Percentiles rank a stretch among this genome's conserved stretches.
phyloP scores from a whole-genome alignment of 1,140 invertebrate species.

The Dendrolimus punctatus region DNA sequence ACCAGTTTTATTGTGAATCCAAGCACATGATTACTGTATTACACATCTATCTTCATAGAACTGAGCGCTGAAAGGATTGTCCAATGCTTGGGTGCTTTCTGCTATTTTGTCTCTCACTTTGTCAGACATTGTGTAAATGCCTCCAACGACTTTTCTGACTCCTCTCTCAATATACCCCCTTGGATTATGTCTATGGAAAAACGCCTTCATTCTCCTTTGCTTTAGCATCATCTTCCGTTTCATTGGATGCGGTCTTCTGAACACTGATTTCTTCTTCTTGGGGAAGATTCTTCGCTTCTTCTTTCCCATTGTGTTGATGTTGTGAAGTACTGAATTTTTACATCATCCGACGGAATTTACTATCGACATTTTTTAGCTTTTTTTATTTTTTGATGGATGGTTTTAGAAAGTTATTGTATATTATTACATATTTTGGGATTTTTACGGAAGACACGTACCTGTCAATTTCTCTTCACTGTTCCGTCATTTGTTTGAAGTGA shows the following conservation, averaged over 20 bases:
- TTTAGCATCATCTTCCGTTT: conserved; percentile 43
- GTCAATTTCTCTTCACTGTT: too few relatives aligned
- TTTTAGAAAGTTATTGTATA: too few relatives aligned
- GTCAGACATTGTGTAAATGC: conserved; percentile 43
- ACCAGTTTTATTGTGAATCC: background rate
- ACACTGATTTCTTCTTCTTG: conserved; percentile 41
- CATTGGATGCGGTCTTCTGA: conserved; percentile 47
- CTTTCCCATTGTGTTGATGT: conserved; percentile 26
- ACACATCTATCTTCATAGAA: conserved; percentile 49
- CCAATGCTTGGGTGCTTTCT: conserved; percentile 36
- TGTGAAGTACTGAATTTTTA: background rate
- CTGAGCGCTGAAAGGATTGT: conserved; percentile 44
- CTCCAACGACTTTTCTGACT: conserved; percentile 36
- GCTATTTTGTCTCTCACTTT: conserved; percentile 45
- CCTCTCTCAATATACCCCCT: conserved; percentile 23
- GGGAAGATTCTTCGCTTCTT: conserved; percentile 34
- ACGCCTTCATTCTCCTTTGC: conserved; percentile 39
- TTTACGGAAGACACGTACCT: too few relatives aligned
- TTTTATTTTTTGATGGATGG: too few relatives aligned
- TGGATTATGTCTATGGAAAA: conserved; percentile 40
- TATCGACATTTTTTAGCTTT: too few relatives aligned
- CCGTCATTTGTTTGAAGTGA: too few relatives aligned
- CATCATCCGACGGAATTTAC: too few relatives aligned
- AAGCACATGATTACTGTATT: conserved; percentile 20
- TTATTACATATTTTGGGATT: too few relatives aligned